Percentiles rank a stretch among this genome's conserved stretches.
These are phyloP conservation scores for Nilaparvata lugens DNA, from an alignment of 1,140 invertebrate genomes.

Conservation along the genomic window DNA sequence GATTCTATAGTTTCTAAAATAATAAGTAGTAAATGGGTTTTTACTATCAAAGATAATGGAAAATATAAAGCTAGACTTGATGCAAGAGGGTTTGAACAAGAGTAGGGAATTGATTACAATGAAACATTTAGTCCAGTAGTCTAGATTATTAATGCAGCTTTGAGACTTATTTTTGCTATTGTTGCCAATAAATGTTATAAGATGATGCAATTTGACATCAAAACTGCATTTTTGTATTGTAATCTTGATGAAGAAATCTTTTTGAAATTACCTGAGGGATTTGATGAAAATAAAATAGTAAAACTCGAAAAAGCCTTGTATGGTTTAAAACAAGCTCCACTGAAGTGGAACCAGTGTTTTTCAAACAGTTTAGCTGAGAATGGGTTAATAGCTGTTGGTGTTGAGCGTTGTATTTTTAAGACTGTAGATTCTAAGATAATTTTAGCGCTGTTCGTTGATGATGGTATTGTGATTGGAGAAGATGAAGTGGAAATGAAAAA, in stretches of 20 bases:
- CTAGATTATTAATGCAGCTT: too few species aligned
- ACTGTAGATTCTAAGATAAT: too few species aligned
- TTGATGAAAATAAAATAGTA: constrained; percentile 28
- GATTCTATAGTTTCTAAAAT: constrained; percentile 13
- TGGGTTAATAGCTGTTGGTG: background rate
- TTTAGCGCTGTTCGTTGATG: too few species aligned
- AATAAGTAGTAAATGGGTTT: constrained; percentile 20
- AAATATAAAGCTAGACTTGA: constrained; percentile 36
- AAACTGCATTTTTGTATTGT: too few species aligned
- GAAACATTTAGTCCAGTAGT: too few species aligned
- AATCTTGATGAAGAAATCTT: too few species aligned
- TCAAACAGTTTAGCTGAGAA: background rate
- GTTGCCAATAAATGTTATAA: too few species aligned
- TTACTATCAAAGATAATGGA: constrained; percentile 14
- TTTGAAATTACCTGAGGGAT: too few species aligned
- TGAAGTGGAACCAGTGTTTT: constrained; percentile 27
- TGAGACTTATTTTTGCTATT: too few species aligned
- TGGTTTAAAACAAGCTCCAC: constrained; percentile 35
- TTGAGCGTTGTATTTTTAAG: too few species aligned
- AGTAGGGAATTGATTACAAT: constrained; percentile 26
- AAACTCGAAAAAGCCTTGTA: constrained; percentile 34
- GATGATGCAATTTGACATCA: too few species aligned
- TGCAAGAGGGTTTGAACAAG: constrained; percentile 33
- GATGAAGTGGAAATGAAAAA: background rate
- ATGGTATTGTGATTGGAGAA: too few species aligned